A percentile compares a stretch with the other conserved stretches of the same genome.
phyloP scores from a whole-genome alignment of 2,797 vertebrate genomes.

The Gambelia wislizenii region DNA sequence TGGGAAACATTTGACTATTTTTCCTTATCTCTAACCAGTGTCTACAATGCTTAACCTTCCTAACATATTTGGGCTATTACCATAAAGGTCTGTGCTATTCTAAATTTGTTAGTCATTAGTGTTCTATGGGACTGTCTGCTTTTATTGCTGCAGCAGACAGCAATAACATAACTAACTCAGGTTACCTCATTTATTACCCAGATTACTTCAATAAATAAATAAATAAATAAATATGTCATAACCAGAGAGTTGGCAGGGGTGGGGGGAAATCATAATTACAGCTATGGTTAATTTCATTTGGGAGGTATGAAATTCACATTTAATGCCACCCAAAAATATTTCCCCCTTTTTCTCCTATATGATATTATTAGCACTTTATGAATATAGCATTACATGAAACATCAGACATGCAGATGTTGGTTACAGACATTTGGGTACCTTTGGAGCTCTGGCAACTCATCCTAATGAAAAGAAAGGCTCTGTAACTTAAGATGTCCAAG shows the following conservation, averaged over 20 bases:
- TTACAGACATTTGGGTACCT: neutral
- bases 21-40: conserved; percentile 17
- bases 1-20: neutral
- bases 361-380: conserved; percentile 9
- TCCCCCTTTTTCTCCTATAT: neutral
- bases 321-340: conserved; percentile 10
- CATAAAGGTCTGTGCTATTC: neutral
- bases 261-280: neutral
- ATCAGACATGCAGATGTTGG: neutral
- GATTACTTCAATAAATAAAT: neutral
- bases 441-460: neutral
- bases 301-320: conserved; percentile 2
- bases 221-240: conserved; percentile 22
- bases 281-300: neutral
- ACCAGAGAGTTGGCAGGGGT: neutral
- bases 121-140: neutral
- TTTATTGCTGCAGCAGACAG: neutral
- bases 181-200: neutral
- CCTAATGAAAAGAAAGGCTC: neutral
- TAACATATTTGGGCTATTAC: neutral
- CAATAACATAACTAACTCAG: neutral
- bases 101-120: neutral
- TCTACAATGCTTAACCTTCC: neutral
- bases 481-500: neutral
- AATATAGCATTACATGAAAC: neutral